phyloP scores from a whole-genome alignment of 2,888 invertebrate genomes.

The Ptychoptera contaminata region DNA sequence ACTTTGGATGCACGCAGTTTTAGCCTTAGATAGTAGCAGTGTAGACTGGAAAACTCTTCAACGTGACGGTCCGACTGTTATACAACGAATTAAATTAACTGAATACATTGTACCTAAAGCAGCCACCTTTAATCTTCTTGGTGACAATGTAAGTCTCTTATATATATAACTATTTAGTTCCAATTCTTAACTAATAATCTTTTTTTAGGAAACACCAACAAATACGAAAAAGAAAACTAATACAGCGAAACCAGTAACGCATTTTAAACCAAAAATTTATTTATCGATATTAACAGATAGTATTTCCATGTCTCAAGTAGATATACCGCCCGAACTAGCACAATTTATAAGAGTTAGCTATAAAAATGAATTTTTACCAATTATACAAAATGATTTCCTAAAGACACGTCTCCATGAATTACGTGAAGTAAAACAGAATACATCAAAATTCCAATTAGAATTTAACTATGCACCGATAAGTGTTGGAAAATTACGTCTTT shows the following conservation, averaged over 20 bases:
- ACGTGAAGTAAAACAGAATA: constrained; percentile 43
- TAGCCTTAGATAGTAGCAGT: constrained; percentile 41
- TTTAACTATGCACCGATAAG: constrained; percentile 60
- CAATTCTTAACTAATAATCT: not conserved
- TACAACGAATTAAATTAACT: constrained; percentile 50
- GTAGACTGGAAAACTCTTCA: constrained; percentile 42
- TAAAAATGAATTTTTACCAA: constrained; percentile 57
- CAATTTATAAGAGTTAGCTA: constrained; percentile 44
- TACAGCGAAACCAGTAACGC: constrained; percentile 44
- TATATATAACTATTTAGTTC: not conserved
- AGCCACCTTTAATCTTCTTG: constrained; percentile 53
- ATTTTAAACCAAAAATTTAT: constrained; percentile 55
- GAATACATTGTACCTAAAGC: constrained; percentile 60
- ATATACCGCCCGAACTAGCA: constrained; percentile 53
- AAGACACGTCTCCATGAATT: constrained; percentile 65
- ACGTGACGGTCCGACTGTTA: constrained; percentile 41
- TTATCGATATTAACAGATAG: constrained; percentile 65
- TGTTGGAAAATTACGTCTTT: constrained; percentile 61
- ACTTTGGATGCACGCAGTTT: constrained; percentile 57
- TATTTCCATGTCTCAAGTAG: constrained; percentile 43
- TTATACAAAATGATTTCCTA: constrained; percentile 68
- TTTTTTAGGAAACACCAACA: not conserved
- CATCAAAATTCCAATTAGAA: constrained; percentile 45
- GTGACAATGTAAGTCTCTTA: constrained; percentile 27
- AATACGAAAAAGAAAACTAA: not conserved